Percentiles rank a stretch among this genome's conserved stretches.
phyloP scores from a whole-genome alignment of 2,113 vertebrate species.

The Anser brachyrhynchus region DNA sequence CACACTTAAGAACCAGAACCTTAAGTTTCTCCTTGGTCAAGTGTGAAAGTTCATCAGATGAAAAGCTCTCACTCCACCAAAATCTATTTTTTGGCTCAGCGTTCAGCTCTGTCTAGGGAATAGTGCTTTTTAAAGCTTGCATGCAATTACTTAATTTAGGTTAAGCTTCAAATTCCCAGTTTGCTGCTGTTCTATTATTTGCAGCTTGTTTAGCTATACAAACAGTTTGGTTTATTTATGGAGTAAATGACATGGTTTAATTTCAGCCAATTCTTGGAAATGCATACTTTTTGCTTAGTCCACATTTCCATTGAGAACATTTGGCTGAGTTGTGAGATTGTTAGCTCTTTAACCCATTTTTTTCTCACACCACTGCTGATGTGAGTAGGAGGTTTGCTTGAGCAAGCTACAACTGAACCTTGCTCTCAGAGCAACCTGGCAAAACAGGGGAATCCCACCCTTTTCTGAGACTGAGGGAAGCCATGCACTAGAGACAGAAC shows the following conservation, averaged over 20 bases:
- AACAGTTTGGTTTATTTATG: conserved; percentile 59
- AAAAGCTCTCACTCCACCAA: conserved; percentile 29
- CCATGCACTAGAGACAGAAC: neutral
- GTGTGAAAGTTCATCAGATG: conserved; percentile 29
- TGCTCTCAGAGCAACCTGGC: neutral
- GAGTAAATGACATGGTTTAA: conserved; percentile 38
- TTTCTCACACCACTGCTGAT: neutral
- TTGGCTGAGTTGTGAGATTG: neutral
- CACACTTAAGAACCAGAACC: neutral
- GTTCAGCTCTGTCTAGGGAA: conserved; percentile 29
- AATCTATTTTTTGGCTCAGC: conserved; percentile 58
- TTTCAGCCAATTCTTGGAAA: conserved; percentile 43
- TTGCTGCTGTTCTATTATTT: conserved; percentile 63
- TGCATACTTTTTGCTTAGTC: neutral
- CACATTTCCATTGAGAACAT: neutral
- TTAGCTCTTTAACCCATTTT: neutral
- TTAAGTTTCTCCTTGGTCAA: neutral
- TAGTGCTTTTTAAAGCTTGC: conserved; percentile 51
- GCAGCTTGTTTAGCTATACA: conserved; percentile 49
- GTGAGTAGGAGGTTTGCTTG: conserved; percentile 23
- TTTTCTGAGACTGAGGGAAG: neutral
- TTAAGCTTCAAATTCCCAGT: conserved; percentile 56
- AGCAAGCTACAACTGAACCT: neutral
- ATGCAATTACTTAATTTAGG: conserved; percentile 66
- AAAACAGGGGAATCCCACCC: neutral